A percentile compares a stretch with the other conserved stretches of the same genome.
These are phyloP conservation scores for Eumeta japonica DNA, from an alignment of 1,140 invertebrate genomes.

Conservation along the genomic window DNA sequence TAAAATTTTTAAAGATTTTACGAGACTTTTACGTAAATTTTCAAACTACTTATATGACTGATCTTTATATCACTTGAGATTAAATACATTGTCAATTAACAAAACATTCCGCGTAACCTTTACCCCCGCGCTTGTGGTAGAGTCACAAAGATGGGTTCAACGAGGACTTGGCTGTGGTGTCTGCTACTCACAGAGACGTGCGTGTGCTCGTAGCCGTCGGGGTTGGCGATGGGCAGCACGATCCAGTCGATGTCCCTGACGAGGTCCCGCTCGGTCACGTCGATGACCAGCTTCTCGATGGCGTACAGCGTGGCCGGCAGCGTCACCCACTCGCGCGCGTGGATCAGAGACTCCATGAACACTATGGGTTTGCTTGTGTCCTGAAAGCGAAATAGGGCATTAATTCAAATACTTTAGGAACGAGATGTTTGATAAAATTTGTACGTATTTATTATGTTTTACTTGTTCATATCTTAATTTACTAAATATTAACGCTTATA, in stretches of 20 bases:
- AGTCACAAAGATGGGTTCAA: not conserved
- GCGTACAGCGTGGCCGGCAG: slow-evolving; percentile 65
- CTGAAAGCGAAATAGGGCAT: too few species aligned
- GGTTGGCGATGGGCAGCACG: slow-evolving; percentile 58
- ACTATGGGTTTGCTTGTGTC: slow-evolving; percentile 55
- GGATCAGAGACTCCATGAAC: slow-evolving; percentile 59
- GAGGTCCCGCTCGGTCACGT: slow-evolving; percentile 53
- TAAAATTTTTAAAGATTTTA: too few species aligned
- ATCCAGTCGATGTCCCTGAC: slow-evolving; percentile 46
- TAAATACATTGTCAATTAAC: too few species aligned
- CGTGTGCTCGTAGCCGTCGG: slow-evolving; percentile 52
- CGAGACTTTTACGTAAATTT: too few species aligned
- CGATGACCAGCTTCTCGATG: slow-evolving; percentile 62
- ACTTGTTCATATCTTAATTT: slow-evolving; percentile 29
- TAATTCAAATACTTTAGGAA: too few species aligned
- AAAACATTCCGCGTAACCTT: too few species aligned
- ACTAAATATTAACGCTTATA: slow-evolving; percentile 55
- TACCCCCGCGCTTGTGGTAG: too few species aligned
- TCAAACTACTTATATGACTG: too few species aligned
- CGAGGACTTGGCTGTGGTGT: not conserved
- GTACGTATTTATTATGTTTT: not conserved
- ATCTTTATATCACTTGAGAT: too few species aligned
- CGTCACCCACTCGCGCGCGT: slow-evolving; percentile 66
- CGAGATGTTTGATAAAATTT: too few species aligned
- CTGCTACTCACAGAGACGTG: slow-evolving; percentile 27